Percentiles rank a stretch among this genome's conserved stretches.
Conservation (phyloP, 2,797 vertebrate species). For the Mormyrus hasselquistii region DNA sequence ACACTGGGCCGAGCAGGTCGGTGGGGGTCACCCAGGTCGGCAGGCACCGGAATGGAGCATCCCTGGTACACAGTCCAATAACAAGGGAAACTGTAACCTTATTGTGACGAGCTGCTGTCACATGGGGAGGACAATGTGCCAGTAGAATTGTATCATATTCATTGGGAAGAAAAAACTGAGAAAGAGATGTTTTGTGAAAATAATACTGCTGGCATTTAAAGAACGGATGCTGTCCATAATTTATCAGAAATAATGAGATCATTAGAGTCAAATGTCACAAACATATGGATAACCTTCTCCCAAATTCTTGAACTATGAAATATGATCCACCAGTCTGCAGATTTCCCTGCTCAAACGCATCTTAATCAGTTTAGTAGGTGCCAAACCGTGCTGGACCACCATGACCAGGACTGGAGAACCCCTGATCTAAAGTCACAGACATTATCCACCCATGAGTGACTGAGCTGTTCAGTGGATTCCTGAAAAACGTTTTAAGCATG, state of each 20-base stretch:
- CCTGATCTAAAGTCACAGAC: background rate
- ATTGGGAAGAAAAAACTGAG: background rate
- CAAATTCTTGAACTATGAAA: background rate
- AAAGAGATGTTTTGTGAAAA: background rate
- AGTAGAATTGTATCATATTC: background rate
- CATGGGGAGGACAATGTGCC: background rate
- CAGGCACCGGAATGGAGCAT: constrained; percentile 37
- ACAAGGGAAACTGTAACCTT: background rate
- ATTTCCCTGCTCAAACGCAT: background rate
- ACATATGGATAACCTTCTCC: background rate
- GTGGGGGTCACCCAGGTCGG: constrained; percentile 55
- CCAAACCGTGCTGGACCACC: background rate
- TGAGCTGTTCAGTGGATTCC: background rate
- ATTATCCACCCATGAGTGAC: background rate
- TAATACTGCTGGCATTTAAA: background rate
- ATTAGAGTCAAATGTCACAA: background rate
- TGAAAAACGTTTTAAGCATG: background rate
- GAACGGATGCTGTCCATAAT: background rate
- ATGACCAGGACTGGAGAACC: background rate
- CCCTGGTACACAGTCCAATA: constrained; percentile 52
- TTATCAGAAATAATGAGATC: background rate
- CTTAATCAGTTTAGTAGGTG: background rate
- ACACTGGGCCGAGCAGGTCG: constrained; percentile 67
- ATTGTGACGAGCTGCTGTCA: background rate
- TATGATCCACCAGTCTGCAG: background rate